These are phyloP conservation scores for Delphinus delphis DNA, from an alignment of 2,113 vertebrate species.

Conservation along the genomic window DNA sequence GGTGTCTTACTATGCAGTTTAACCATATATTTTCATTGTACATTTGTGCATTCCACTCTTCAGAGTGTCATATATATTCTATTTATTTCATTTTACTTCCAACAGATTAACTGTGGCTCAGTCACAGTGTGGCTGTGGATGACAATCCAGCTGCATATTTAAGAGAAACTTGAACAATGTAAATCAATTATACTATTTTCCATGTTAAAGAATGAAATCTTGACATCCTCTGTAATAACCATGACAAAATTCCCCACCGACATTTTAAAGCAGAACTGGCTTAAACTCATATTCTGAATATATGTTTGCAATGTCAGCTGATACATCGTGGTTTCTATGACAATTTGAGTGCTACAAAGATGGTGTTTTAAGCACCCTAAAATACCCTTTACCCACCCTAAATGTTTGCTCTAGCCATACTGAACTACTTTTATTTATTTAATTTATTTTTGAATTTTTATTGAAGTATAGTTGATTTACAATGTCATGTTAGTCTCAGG, in stretches of 20 bases:
- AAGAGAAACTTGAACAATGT: slow-evolving; percentile 36
- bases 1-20: slow-evolving; percentile 31
- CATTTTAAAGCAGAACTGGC: neutral
- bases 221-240: slow-evolving; percentile 25
- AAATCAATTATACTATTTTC: slow-evolving; percentile 41
- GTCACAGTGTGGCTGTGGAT: neutral
- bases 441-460: neutral
- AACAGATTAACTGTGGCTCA: slow-evolving; percentile 56
- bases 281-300: slow-evolving; percentile 10
- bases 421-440: neutral
- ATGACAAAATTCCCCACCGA: neutral
- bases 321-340: neutral
- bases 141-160: slow-evolving; percentile 32
- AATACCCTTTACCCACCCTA: neutral
- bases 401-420: neutral
- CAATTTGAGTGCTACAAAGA: neutral
- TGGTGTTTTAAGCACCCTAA: neutral
- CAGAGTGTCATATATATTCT: slow-evolving; percentile 38
- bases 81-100: slow-evolving; percentile 62
- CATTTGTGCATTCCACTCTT: slow-evolving; percentile 34
- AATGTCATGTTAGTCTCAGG: neutral
- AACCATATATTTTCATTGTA: neutral
- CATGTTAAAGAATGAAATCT: slow-evolving; percentile 33
- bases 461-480: neutral
- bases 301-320: neutral